Base-by-base conservation (phyloP, 1,140 invertebrate genomes). In the Cryptotermes secundus region DNA sequence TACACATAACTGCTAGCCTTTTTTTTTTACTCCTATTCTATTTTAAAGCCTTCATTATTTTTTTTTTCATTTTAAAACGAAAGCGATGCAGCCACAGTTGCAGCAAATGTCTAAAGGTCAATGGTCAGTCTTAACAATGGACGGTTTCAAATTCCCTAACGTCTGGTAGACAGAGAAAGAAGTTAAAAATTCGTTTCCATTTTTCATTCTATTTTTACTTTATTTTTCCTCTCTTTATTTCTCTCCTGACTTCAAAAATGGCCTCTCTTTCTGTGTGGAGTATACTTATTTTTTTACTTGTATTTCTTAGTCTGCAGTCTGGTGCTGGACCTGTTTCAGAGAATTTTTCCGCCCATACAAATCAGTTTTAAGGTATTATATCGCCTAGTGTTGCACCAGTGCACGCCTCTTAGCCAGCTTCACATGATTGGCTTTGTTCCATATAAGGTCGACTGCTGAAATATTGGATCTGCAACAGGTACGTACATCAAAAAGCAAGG, bases 321-420 rank as follows among this genome's bases (percentile, higher is more conserved):
- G 59, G 53, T 10, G 53, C n/a, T 72, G n/a, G 59, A 72, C 59
- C 59, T 72, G 59, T 72, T 72, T 72, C 31, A 26, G 59, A 72
- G 59, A 72, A 72, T 72, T 72, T 72, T 72, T 72, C 59, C 59
- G 59, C 59, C 59, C 59, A 72, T 72, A 72, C 59, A 72, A 72
- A 72, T 72, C 59, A 72, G 59, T 72, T 72, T 72, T 72, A 72
- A 31, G 59, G 59, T 16, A 72, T 72, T 72, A 72, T 72, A 72
- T 72, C 59, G 26, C 53, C 19, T 1, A 72, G 59, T n/a, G 26
- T 72, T n/a, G 59, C 31, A 72, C 59, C n/a, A 72, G 59, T n/a
- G 59, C n/a, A 72, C 59, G 59, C 59, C 59, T 72, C 59, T 72
- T 72, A 26, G 0, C 26, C 59, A 31, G 59, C 59, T 72, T n/a